Base-by-base conservation (phyloP, 2,797 vertebrate species). In the Dromococcyx pavoninus region DNA sequence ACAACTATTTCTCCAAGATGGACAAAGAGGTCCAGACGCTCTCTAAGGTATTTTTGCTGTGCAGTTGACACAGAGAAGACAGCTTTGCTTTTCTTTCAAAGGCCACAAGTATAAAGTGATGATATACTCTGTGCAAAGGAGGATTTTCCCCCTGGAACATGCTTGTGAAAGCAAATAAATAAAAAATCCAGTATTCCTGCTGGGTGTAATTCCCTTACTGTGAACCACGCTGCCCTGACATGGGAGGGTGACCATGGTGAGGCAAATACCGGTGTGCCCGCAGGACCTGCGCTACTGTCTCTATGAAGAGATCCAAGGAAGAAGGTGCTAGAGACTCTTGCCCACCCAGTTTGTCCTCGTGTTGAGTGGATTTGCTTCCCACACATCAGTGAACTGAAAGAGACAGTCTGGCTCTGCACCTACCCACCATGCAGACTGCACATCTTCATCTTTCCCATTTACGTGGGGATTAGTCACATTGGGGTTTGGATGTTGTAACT, bases 211-310 rank as follows among this genome's bases (percentile, higher is more conserved):
- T 43, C 41, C 50, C 10, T 71, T 57, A 32, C 24, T 21, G 23
- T 28, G 35, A 83, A 61, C 27, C 18, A 8, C 0, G 0, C 28
- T 67, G 25, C 32, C 14, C 58, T 86, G 21, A 27, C 1, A 0
- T 24, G 48, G 73, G 70, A 13, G 9, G 44, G 28, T 10, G 3
- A 46, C 30, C 28, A 37, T 2, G 4, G 35, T 0, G 0, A 75
- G 46, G 10, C 3, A 2, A 79, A 15, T 4, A 5, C 37, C 0
- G 0, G 11, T 46, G 24, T 65, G 67, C 39, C 35, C 2, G 0
- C 35, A 39, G 58, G 41, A 51, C 51, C 51, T 27, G 44, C 14
- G 25, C 58, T 28, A 5, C 32, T 53, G 25, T 57, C 11, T 17
- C 22, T 23, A 1, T 0, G 1, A 57, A 61, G 62, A 6, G 28